Evolutionary conservation across 2,888 invertebrate species (phyloP), one percentile per base, ranked within the genome.

Genomic region (Loripinus fragilis): DNA sequence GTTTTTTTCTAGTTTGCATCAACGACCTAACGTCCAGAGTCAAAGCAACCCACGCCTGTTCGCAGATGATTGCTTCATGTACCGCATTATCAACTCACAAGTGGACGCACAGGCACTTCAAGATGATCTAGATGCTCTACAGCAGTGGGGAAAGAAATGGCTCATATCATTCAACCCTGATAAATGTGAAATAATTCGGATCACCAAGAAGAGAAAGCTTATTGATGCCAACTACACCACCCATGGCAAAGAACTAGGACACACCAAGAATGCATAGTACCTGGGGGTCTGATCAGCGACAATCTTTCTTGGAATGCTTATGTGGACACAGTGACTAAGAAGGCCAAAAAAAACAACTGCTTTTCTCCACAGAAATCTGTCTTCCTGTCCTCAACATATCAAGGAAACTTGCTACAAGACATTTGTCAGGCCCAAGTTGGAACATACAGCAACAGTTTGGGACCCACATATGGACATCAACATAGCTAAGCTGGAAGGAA

Each of bases 341-440:
- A 78, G 20, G 74, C n/a, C 79, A 20, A 74, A 71, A 20, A 48
- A 50, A 30, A 70, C 28, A 20, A n/a, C 30, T 5, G 52, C 52
- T 25, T 70, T 70, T 33, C 48, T 70, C 20, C 15, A 33, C 17
- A 10, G 20, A 28, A 35, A 70, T 35, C 33, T 70, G 8, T 50
- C 33, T 30, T 33, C 15, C 20, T 70, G 70, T 35, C 70, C 70
- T 17, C 45, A 70, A 30, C 35, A 70, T 30, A 50, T 70, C 25
- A 48, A n/a, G n/a, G 50, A 30, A 23, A 23, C 35, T 35, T 70
- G 70, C 50, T 70, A 70, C 35, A 70, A 28, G n/a, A 50, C 50
- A 7, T 23, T 70, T 20, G 69, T 69, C 23, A n/a, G 71, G 28
- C 71, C 55, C 12, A 38, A 30, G 5, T n/a, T 71, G 2, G 10